A percentile compares a stretch with the other conserved stretches of the same genome.
Evolutionary conservation across 2,113 vertebrate genomes (phyloP).

Genomic region (Sisor rabdophorus): DNA sequence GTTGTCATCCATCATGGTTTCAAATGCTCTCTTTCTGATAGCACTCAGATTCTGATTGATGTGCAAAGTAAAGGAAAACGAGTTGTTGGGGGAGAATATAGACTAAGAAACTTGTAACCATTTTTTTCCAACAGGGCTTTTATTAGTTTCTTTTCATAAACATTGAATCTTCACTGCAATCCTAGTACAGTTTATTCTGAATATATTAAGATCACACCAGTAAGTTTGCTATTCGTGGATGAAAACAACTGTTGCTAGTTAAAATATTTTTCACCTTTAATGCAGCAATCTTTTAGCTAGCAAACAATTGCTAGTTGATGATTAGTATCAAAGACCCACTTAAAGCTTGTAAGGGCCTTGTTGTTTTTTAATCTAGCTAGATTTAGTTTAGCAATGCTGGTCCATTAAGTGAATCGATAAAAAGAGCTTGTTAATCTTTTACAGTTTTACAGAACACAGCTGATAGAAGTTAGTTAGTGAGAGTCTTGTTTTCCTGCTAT

Average conservation of each 20-base stretch:
- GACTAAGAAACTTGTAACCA: neutral
- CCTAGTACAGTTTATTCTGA: too few relatives aligned
- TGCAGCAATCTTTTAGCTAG: neutral
- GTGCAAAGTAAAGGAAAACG: slow-evolving; percentile 42
- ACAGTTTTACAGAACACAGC: neutral
- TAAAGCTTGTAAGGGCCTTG: neutral
- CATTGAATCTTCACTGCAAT: neutral
- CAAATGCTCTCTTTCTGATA: slow-evolving; percentile 71
- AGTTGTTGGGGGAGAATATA: neutral
- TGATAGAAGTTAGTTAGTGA: neutral
- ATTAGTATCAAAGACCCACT: slow-evolving; percentile 8
- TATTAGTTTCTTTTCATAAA: neutral
- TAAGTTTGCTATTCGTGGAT: neutral
- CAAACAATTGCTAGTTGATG: neutral
- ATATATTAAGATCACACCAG: too few relatives aligned
- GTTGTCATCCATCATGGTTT: slow-evolving; percentile 76
- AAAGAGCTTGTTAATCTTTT: neutral
- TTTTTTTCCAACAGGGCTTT: slow-evolving; percentile 18
- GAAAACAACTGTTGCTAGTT: neutral
- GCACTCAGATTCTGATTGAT: slow-evolving; percentile 66
- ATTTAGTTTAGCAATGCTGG: neutral
- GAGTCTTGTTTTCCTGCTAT: neutral
- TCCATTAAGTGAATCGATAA: neutral
- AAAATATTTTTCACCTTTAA: neutral
- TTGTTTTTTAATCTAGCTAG: too few relatives aligned